phyloP scores from a whole-genome alignment of 2,888 invertebrate genomes.

The Crossocerus cetratus region DNA sequence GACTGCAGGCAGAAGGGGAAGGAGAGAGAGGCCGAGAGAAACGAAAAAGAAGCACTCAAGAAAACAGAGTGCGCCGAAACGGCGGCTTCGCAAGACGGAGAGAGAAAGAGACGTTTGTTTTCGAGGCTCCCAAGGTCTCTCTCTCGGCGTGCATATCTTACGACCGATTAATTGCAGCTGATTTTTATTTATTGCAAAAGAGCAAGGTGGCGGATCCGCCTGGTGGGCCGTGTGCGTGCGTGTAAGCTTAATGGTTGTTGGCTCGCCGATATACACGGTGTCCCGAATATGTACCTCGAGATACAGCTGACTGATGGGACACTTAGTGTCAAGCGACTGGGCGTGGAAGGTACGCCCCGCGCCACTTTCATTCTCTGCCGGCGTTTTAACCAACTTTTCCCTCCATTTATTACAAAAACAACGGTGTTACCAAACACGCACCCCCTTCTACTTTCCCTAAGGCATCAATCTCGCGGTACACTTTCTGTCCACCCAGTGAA shows the following conservation, averaged over 20 bases:
- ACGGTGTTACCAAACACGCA: too few species aligned
- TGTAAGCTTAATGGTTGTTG: constrained; percentile 70
- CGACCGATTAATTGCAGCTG: constrained; percentile 69
- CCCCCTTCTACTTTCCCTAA: too few species aligned
- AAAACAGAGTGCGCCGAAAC: background rate
- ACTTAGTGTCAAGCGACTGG: too few species aligned
- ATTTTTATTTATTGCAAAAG: constrained; percentile 73
- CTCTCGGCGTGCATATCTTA: constrained; percentile 54
- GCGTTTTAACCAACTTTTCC: too few species aligned
- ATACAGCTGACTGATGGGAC: too few species aligned
- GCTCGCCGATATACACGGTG: constrained; percentile 33
- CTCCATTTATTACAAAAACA: too few species aligned
- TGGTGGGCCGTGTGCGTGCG: constrained; percentile 41
- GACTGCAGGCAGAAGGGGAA: background rate
- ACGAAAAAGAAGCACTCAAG: constrained; percentile 9
- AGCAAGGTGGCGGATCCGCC: constrained; percentile 64
- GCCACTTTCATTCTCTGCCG: too few species aligned
- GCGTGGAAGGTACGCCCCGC: too few species aligned
- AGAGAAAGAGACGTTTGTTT: constrained; percentile 40
- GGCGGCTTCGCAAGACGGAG: background rate
- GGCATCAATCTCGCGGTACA: too few species aligned
- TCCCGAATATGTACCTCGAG: too few species aligned
- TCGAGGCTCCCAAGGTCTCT: constrained; percentile 58
- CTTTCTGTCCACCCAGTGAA: too few species aligned
- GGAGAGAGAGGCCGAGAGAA: constrained; percentile 21